Base-by-base conservation (phyloP, 1,140 invertebrate genomes). In the Gryon sp. region DNA sequence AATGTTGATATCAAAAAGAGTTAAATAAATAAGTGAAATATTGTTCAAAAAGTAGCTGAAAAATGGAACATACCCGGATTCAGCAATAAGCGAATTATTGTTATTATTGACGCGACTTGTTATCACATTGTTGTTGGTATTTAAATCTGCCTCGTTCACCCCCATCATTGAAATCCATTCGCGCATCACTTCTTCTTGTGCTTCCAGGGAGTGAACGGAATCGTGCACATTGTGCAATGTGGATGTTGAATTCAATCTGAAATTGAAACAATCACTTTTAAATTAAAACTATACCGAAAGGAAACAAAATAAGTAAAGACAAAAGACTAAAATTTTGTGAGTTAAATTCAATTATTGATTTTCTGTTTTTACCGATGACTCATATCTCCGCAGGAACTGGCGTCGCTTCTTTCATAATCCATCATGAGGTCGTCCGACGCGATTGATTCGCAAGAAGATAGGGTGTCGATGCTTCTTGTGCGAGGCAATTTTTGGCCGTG, bases 381-480 rank as follows among this genome's bases (percentile, higher is more conserved):
- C 32, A 91, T 91, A 83, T 94, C 93, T 48, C 83, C 91, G 50
- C 89, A 86, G 20, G 93, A 93, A 81, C 93, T 94, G 52, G 93
- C 91, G 48, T 93, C 89, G 80, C 92, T 93, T 15, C 92, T 87
- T 65, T 95, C 94, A 78, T 93, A 95, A 88, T 95, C 94, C 90
- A 95, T 92, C 93, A 95, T 95, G 22, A 95, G 90, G 86, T 95
- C 94, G 81, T 95, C 94, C 0, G 94, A 95, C 16, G 93, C 93
- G 14, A 95, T 92, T 75, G 93, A 94, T 63, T 94, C 93, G 78
- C 93, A 94, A 20, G 93, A 92, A 30, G 94, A 95, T 14, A 95
- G 83, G 0, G 94, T 95, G 66, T 94, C 94, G 32, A 95, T 83
- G 1, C 93, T 94, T 19, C 91, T 90, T 5, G 92, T 91, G 28